Evolutionary conservation across 2,888 invertebrate species (phyloP), one percentile per base, ranked within the genome.

Genomic region (Acleris laterana): DNA sequence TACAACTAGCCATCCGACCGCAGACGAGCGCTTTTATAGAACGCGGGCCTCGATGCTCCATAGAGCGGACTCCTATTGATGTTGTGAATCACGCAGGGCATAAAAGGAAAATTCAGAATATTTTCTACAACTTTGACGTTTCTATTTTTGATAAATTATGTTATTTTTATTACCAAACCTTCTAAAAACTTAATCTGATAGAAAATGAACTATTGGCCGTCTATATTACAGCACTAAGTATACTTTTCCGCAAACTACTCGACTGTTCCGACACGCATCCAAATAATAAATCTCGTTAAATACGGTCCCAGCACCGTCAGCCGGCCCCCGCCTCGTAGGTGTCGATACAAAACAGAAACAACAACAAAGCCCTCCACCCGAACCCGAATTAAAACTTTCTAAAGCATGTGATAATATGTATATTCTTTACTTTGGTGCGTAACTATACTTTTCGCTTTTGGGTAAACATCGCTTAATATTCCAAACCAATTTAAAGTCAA

Each of bases 1-100:
- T 80, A 79, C 78, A 74, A 77, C 82, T 73, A 80, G 74, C 80
- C 82, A 79, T 73, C 79, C 81, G 76, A 73, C 78, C 80, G 79
- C 75, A 74, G 69, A 68, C 71, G 68, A 78, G 74, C 70, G 78
- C 80, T 77, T 83, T 81, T 83, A 79, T 80, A 79, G 76, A 77
- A 74, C 77, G 70, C 78, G 78, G 74, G 72, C 81, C 82, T 77
- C 79, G 76, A 80, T 84, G 82, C 76, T 80, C 79, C 74, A 72
- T 80, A 77, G 77, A 83, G 83, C 85, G 82, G 74, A 78, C 71
- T 72, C 70, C 71, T 75, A 77, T 77, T 78, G 77, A 77, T 77
- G 74, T 69, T 69, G 66, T 69, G 69, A 75, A 78, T 78, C 77
- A 76, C 73, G 68, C 68, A 69, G 53, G 60, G 44, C 65, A 51